These are phyloP conservation scores for Leptinotarsa juncta DNA, from an alignment of 2,888 invertebrate species.

Conservation along the genomic window DNA sequence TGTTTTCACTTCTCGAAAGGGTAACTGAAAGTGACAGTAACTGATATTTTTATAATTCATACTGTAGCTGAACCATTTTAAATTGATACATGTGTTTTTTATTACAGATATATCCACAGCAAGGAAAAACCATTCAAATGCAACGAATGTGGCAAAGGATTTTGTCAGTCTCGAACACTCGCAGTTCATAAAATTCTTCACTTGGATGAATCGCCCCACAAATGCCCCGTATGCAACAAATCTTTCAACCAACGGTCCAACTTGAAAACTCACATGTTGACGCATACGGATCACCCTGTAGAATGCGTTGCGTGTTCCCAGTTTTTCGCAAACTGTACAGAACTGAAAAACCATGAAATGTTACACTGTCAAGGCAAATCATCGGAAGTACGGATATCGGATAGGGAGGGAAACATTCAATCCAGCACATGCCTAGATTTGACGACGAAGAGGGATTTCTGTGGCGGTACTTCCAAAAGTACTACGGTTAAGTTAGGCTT, in stretches of 20 bases:
- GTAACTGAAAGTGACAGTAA: too few species aligned
- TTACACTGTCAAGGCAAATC: conserved; percentile 48
- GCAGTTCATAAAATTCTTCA: conserved; percentile 96
- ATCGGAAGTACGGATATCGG: conserved; percentile 42
- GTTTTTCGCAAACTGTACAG: conserved; percentile 59
- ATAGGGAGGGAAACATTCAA: conserved; percentile 21
- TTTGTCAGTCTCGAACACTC: conserved; percentile 96
- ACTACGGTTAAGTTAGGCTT: conserved; percentile 77
- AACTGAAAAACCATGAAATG: conserved; percentile 60
- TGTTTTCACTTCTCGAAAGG: too few species aligned
- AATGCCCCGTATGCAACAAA: conserved; percentile 88
- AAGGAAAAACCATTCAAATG: conserved; percentile 99
- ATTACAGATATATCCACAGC: conserved; percentile 93
- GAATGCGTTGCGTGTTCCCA: conserved; percentile 61
- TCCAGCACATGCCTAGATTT: conserved; percentile 60
- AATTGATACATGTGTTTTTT: conserved; percentile 37
- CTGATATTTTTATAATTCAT: too few species aligned
- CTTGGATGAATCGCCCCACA: conserved; percentile 93
- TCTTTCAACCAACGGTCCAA: conserved; percentile 94
- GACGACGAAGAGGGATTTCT: conserved; percentile 49
- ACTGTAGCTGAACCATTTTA: too few species aligned
- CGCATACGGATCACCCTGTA: conserved; percentile 79
- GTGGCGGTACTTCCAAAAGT: conserved; percentile 35
- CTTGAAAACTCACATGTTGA: conserved; percentile 89
- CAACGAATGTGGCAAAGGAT: conserved; percentile 96